Percentiles rank a stretch among this genome's conserved stretches.
Evolutionary conservation across 1,140 invertebrate genomes (phyloP).

Genomic region (Procambarus virginalis): DNA sequence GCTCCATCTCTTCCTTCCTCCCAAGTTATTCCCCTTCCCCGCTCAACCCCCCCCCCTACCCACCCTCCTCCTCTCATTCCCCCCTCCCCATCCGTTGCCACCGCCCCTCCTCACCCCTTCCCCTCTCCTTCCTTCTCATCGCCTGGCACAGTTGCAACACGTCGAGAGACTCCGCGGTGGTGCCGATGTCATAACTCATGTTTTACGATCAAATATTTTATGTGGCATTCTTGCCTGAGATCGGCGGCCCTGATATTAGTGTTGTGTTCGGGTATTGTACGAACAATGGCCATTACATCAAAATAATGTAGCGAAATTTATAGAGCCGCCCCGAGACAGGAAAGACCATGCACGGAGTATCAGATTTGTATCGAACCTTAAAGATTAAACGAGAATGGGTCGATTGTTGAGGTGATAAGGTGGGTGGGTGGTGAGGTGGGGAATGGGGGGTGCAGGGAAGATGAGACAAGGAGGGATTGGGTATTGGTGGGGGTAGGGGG

Average conservation of each 20-base stretch:
- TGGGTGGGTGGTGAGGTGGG: neutral
- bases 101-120: too few species aligned
- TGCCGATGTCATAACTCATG: conserved; percentile 19
- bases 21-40: neutral
- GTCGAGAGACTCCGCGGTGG: conserved; percentile 11
- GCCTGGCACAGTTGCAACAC: neutral
- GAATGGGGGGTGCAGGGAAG: too few species aligned
- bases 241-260: conserved; percentile 29
- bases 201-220: conserved; percentile 48
- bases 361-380: conserved; percentile 8
- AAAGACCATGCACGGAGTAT: neutral
- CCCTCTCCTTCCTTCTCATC: too few species aligned
- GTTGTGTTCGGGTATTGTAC: conserved; percentile 40
- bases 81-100: neutral
- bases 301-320: conserved; percentile 47
- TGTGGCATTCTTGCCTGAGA: conserved; percentile 28
- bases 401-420: conserved; percentile 38
- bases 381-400: conserved; percentile 34
- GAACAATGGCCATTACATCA: conserved; percentile 48
- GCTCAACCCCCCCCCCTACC: too few species aligned
- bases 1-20: neutral
- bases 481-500: neutral
- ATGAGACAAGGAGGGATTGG: too few species aligned
- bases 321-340: conserved; percentile 14
- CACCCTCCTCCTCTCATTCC: too few species aligned